Conservation (phyloP, 2,797 vertebrate genomes). For the Artibeus jamaicensis region DNA sequence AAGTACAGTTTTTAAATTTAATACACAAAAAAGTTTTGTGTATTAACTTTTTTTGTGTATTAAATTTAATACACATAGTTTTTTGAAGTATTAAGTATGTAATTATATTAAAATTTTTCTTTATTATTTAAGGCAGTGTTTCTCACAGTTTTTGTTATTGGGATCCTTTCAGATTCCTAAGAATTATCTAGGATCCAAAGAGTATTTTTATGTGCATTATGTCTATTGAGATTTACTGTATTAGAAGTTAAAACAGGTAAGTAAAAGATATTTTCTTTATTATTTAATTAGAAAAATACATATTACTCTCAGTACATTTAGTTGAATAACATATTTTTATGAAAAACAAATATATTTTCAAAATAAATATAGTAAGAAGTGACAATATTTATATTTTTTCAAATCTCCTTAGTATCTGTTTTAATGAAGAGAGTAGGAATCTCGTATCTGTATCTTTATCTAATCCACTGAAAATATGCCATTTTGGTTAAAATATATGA, state of each 20-base stretch:
- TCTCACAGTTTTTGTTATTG: background rate
- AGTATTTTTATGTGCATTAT: background rate
- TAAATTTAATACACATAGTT: background rate
- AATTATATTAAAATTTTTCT: background rate
- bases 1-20: background rate
- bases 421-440: background rate
- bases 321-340: background rate
- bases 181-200: background rate
- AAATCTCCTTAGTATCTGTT: background rate
- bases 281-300: background rate
- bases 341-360: background rate
- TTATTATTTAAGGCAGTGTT: background rate
- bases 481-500: background rate
- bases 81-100: background rate
- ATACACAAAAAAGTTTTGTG: too few relatives aligned
- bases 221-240: background rate
- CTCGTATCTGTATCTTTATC: background rate
- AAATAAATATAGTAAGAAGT: background rate
- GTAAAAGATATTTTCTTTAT: background rate
- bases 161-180: background rate
- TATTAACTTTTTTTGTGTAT: too few relatives aligned
- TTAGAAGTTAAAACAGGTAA: slow-evolving; percentile 17
- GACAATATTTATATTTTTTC: background rate
- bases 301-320: background rate
- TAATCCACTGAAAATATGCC: background rate